Conservation (phyloP, 2,113 vertebrate species). For the Casuarius casuarius region DNA sequence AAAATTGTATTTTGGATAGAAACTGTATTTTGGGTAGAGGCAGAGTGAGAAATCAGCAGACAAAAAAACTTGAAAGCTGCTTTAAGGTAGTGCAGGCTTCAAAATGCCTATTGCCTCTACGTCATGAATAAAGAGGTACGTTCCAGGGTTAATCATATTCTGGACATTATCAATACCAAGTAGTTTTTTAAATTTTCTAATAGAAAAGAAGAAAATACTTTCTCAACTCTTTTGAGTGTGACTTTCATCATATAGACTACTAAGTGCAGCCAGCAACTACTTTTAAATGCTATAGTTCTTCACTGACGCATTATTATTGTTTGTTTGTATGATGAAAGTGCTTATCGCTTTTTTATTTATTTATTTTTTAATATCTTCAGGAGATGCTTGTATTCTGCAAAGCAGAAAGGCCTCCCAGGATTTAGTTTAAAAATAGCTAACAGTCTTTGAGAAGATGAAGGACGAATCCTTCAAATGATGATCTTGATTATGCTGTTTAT, state of each 20-base stretch:
- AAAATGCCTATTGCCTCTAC: background rate
- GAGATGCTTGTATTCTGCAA: background rate
- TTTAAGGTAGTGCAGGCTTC: background rate
- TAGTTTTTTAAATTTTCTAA: conserved; percentile 15
- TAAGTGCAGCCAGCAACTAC: conserved; percentile 39
- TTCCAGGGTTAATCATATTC: conserved; percentile 46
- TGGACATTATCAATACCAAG: background rate
- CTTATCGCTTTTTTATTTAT: conserved; percentile 14
- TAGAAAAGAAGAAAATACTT: conserved; percentile 36
- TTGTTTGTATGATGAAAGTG: conserved; percentile 2
- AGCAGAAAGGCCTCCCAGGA: conserved; percentile 8
- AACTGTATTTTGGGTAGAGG: background rate
- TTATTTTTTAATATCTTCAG: background rate
- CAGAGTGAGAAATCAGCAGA: conserved; percentile 10
- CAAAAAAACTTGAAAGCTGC: conserved; percentile 11
- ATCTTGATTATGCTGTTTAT: conserved; percentile 24
- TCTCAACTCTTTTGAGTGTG: background rate
- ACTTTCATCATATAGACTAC: conserved; percentile 38
- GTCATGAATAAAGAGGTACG: background rate
- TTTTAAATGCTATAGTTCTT: conserved; percentile 17
- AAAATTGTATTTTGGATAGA: background rate
- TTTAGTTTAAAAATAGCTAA: conserved; percentile 23
- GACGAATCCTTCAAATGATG: conserved; percentile 16
- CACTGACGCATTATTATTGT: background rate
- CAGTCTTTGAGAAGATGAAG: background rate